A percentile compares a stretch with the other conserved stretches of the same genome.
Conservation (phyloP, 2,888 invertebrate species). For the Erebia palarica region DNA sequence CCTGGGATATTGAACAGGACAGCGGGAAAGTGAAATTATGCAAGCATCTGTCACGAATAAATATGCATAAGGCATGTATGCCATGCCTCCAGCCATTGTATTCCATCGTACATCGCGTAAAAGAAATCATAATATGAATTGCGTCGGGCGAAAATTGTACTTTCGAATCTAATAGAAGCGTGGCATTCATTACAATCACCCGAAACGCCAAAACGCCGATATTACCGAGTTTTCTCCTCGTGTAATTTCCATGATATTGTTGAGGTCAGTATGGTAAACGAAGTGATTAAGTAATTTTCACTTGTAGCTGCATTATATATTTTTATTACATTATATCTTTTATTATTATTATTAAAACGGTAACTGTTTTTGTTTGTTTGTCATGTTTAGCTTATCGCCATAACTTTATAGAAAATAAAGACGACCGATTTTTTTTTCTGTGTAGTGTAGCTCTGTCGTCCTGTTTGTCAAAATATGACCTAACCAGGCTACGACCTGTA, state of each 20-base stretch:
- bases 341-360: background rate
- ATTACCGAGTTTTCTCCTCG: conserved; percentile 40
- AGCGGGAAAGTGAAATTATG: conserved; percentile 3
- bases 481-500: too few species aligned
- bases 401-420: too few species aligned
- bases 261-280: conserved; percentile 13
- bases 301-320: background rate
- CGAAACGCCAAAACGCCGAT: conserved; percentile 29
- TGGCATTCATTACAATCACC: conserved; percentile 37
- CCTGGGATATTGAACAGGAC: background rate
- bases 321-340: too few species aligned
- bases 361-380: too few species aligned
- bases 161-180: conserved; percentile 37
- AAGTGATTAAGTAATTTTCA: conserved; percentile 10
- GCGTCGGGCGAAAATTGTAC: conserved; percentile 36
- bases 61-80: conserved; percentile 26
- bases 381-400: too few species aligned
- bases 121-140: conserved; percentile 37
- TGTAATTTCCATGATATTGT: conserved; percentile 33
- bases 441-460: too few species aligned
- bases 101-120: conserved; percentile 31
- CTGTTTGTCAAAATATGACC: too few species aligned
- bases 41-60: conserved; percentile 18
- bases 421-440: too few species aligned
- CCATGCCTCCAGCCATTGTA: conserved; percentile 6